phyloP scores from a whole-genome alignment of 1,140 invertebrate species.

The Musca domestica region DNA sequence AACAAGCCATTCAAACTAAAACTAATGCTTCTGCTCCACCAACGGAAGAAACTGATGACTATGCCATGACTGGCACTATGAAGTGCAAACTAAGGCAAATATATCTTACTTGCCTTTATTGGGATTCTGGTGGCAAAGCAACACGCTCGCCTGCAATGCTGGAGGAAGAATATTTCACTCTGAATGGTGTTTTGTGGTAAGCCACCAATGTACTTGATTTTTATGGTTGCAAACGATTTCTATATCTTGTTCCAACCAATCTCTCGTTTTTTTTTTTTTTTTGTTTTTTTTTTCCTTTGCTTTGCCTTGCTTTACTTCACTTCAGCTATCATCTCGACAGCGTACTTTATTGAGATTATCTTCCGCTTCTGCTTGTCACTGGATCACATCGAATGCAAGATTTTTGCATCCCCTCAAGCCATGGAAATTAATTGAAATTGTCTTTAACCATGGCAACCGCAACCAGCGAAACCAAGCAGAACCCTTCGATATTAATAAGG shows the following conservation, averaged over 20 bases:
- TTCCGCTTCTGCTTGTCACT: not conserved
- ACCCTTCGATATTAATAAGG: too few species aligned
- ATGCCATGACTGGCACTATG: too few species aligned
- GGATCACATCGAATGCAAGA: not conserved
- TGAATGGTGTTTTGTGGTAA: slow-evolving; percentile 15
- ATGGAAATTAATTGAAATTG: slow-evolving; percentile 18
- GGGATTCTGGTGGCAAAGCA: too few species aligned
- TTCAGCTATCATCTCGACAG: not conserved
- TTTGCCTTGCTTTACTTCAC: too few species aligned
- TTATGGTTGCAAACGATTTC: slow-evolving; percentile 19
- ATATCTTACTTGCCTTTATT: too few species aligned
- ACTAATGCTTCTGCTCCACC: too few species aligned
- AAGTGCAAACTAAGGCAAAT: too few species aligned
- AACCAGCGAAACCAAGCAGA: not conserved
- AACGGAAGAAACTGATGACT: too few species aligned
- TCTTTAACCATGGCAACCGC: slow-evolving; percentile 1
- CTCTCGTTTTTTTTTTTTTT: not conserved
- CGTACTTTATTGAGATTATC: slow-evolving; percentile 8
- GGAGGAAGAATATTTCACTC: slow-evolving; percentile 9
- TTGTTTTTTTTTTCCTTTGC: too few species aligned
- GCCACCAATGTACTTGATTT: slow-evolving; percentile 15
- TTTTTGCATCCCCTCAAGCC: slow-evolving; percentile 3
- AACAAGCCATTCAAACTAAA: too few species aligned
- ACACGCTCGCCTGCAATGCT: too few species aligned
- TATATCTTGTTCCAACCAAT: not conserved